A percentile compares a stretch with the other conserved stretches of the same genome.
These are phyloP conservation scores for Heterochromis multidens DNA, from an alignment of 2,113 vertebrate species.

Conservation along the genomic window DNA sequence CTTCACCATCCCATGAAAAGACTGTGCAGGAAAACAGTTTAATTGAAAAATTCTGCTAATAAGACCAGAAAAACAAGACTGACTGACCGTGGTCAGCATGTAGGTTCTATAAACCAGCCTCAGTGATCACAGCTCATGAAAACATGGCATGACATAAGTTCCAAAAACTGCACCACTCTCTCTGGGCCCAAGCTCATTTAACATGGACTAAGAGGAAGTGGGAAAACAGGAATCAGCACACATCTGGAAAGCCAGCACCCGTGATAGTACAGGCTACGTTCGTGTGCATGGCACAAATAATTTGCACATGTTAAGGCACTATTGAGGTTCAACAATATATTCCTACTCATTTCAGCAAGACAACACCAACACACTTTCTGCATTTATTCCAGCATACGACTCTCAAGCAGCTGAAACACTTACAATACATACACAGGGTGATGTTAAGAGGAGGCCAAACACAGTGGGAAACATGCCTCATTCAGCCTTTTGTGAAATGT, in stretches of 20 bases:
- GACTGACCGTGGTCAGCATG: neutral
- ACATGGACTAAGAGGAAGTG: neutral
- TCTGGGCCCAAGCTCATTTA: neutral
- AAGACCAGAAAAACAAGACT: neutral
- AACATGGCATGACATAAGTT: too few species aligned
- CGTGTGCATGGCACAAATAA: accelerated
- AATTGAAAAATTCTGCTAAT: neutral
- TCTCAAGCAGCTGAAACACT: neutral
- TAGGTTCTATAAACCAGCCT: neutral
- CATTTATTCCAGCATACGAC: neutral
- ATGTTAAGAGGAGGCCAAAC: too few species aligned
- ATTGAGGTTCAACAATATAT: too few species aligned
- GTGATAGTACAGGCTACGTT: neutral
- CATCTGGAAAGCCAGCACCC: neutral
- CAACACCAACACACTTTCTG: neutral
- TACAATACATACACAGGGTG: neutral
- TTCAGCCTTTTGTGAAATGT: neutral
- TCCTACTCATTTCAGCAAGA: neutral
- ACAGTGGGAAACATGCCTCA: too few species aligned
- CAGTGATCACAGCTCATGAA: too few species aligned
- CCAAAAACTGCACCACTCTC: neutral
- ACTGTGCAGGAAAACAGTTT: neutral
- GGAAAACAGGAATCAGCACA: neutral
- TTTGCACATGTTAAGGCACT: neutral
- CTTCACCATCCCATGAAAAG: too few species aligned